phyloP scores from a whole-genome alignment of 1,140 invertebrate genomes.

The Campoletis sonorensis region DNA sequence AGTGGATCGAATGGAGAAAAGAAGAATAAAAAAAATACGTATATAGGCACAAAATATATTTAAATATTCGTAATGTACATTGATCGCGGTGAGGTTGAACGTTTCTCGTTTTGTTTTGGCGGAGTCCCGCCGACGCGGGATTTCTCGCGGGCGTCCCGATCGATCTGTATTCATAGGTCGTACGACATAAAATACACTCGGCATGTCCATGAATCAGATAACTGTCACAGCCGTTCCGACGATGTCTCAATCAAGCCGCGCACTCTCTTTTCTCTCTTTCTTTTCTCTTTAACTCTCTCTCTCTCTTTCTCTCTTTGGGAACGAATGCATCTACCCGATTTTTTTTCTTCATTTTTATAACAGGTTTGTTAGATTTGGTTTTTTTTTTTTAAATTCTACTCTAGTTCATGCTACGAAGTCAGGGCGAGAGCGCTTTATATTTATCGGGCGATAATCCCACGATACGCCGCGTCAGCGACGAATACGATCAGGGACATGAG shows the following conservation, averaged over 20 bases:
- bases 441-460: conserved; percentile 57
- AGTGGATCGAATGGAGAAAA: too few relatives aligned
- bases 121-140: background rate
- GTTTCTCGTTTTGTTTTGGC: conserved; percentile 11
- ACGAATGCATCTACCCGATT: conserved; percentile 25
- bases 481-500: background rate
- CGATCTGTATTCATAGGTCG: conserved; percentile 78
- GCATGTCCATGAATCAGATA: conserved; percentile 78
- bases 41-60: background rate
- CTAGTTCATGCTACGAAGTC: conserved; percentile 16
- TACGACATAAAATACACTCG: conserved; percentile 77
- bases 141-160: conserved; percentile 56
- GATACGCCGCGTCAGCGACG: conserved; percentile 44
- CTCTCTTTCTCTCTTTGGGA: conserved; percentile 7
- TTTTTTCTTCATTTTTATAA: background rate
- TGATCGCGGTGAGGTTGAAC: conserved; percentile 3
- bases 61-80: conserved; percentile 1
- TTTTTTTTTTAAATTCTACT: conserved; percentile 38
- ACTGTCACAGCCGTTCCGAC: conserved; percentile 74
- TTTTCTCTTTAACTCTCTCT: conserved; percentile 46
- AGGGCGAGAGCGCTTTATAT: conserved; percentile 49
- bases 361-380: conserved; percentile 20
- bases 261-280: conserved; percentile 38
- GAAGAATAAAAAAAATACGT: too few relatives aligned
- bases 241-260: conserved; percentile 74